Conservation (phyloP, 2,113 vertebrate species). For the Hippolais icterina region DNA sequence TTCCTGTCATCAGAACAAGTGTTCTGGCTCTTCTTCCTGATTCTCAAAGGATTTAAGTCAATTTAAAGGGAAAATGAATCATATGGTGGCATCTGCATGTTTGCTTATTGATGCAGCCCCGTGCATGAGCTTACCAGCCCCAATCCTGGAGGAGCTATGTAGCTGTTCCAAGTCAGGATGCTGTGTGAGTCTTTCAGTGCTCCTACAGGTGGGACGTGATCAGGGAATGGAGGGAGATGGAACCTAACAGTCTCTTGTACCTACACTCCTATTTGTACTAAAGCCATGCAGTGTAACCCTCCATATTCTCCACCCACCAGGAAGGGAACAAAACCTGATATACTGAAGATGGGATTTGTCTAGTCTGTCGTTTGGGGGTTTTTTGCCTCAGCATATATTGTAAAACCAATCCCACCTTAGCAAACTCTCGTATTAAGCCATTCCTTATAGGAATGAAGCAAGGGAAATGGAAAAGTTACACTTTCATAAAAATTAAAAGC, state of each 20-base stretch:
- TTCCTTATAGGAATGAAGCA: not conserved
- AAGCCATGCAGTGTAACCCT: not conserved
- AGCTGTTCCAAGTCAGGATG: not conserved
- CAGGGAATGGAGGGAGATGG: not conserved
- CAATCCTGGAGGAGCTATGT: not conserved
- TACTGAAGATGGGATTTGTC: not conserved
- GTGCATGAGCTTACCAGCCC: not conserved
- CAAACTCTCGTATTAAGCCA: not conserved
- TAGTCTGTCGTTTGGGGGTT: not conserved
- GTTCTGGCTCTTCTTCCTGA: not conserved
- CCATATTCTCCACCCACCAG: not conserved
- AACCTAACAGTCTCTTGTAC: not conserved
- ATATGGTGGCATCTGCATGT: not conserved
- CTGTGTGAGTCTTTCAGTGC: not conserved
- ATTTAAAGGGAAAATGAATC: not conserved
- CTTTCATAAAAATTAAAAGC: conserved; percentile 23
- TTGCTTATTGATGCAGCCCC: not conserved
- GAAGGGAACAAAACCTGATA: not conserved
- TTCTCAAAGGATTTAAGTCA: not conserved
- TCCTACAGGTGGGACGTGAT: not conserved
- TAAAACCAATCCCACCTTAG: not conserved
- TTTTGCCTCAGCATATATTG: not conserved
- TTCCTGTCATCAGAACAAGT: not conserved
- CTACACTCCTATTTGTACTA: not conserved
- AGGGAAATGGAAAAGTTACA: not conserved